phyloP scores from a whole-genome alignment of 35 echinoderm and acorn worm genomes.

The Amphiura filiformis region DNA sequence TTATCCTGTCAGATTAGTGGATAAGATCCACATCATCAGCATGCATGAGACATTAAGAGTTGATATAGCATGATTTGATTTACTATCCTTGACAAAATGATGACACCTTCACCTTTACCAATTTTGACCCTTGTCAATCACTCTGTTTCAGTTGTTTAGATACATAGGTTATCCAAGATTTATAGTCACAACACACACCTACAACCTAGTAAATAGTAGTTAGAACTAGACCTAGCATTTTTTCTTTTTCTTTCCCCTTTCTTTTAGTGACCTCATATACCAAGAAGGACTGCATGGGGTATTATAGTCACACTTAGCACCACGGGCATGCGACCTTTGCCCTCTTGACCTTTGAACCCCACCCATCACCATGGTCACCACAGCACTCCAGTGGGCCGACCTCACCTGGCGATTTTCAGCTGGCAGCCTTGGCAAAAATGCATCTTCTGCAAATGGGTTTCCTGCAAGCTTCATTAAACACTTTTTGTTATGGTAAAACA shows the following conservation, averaged over 20 bases:
- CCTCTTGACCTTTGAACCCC: constrained; percentile 9
- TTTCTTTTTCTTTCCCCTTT: neutral
- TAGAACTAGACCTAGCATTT: neutral
- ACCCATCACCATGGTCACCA: constrained; percentile 6
- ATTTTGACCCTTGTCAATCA: too few species aligned
- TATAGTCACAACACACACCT: neutral
- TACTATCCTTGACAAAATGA: too few species aligned
- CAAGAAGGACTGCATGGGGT: constrained; percentile 13
- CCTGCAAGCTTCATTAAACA: constrained; percentile 9
- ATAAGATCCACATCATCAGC: too few species aligned
- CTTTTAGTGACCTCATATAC: neutral
- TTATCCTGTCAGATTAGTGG: too few species aligned
- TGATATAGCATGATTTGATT: too few species aligned
- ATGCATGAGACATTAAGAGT: too few species aligned
- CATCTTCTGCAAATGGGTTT: neutral
- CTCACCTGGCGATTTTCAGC: neutral
- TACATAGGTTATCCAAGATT: neutral
- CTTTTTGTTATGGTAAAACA: neutral
- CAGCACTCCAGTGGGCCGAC: neutral
- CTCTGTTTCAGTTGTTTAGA: neutral
- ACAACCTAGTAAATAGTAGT: neutral
- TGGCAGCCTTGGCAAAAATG: neutral
- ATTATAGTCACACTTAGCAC: constrained; percentile 5
- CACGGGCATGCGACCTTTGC: constrained; percentile 5
- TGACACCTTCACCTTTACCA: too few species aligned